A percentile compares a stretch with the other conserved stretches of the same genome.
Evolutionary conservation across 2,797 vertebrate genomes (phyloP).

Genomic region (Sebastes kiyomatsui): DNA sequence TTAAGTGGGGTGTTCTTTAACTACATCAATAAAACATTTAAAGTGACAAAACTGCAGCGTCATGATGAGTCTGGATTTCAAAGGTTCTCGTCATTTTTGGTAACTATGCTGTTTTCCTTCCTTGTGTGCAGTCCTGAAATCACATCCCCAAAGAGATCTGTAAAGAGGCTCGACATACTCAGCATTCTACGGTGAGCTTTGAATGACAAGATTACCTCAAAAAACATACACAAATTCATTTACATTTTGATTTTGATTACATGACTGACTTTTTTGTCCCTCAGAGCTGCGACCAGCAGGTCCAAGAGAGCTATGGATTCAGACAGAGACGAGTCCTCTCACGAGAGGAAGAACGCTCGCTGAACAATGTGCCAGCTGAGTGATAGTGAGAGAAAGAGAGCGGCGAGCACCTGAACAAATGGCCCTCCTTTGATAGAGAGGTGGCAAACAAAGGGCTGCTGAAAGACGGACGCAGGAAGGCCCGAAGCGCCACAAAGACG

Average conservation of each 20-base stretch:
- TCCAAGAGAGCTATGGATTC: constrained; percentile 30
- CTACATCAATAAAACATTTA: constrained; percentile 24
- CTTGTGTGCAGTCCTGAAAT: constrained; percentile 49
- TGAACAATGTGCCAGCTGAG: constrained; percentile 37
- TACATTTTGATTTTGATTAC: neutral
- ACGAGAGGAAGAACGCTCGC: neutral
- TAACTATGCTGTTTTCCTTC: constrained; percentile 16
- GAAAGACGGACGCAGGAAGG: constrained; percentile 39
- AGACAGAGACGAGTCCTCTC: neutral
- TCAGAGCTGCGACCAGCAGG: constrained; percentile 54
- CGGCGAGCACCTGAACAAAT: constrained; percentile 76
- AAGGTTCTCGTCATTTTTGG: neutral
- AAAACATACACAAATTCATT: neutral
- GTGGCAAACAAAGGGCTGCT: constrained; percentile 43
- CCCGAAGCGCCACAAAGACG: constrained; percentile 18
- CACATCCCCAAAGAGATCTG: neutral
- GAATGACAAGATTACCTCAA: neutral
- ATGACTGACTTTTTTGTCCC: constrained; percentile 13
- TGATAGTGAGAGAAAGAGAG: constrained; percentile 28
- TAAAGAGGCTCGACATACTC: constrained; percentile 16
- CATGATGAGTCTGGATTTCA: neutral
- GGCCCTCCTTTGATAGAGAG: constrained; percentile 35
- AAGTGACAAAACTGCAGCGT: neutral
- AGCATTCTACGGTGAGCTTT: constrained; percentile 58
- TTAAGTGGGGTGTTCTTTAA: neutral